These are phyloP conservation scores for Acipenser oxyrinchus DNA, from an alignment of 2,797 vertebrate genomes.

Conservation along the genomic window DNA sequence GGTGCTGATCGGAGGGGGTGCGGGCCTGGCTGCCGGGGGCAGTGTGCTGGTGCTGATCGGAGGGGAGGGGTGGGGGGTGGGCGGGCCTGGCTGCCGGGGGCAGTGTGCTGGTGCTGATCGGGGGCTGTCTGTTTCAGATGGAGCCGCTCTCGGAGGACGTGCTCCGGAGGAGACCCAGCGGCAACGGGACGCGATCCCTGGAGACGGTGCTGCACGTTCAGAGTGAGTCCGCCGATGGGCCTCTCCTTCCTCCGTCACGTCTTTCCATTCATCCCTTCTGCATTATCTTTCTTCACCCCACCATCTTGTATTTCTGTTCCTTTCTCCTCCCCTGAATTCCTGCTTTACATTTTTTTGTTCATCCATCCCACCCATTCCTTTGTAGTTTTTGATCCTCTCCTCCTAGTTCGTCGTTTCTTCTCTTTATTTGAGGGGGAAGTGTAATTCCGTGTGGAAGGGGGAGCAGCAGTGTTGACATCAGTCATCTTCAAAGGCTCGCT, in stretches of 20 bases:
- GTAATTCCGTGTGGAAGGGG: constrained; percentile 3
- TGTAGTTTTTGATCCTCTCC: not conserved
- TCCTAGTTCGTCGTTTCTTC: constrained; percentile 16
- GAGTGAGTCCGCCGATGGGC: constrained; percentile 60
- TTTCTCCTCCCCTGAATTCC: constrained; percentile 9
- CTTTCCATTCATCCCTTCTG: not conserved
- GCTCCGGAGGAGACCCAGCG: constrained; percentile 74
- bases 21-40: not conserved
- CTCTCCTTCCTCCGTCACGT: not conserved
- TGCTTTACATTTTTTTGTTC: not conserved
- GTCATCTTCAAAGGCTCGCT: constrained; percentile 69
- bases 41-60: not conserved
- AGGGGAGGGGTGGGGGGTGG: not conserved
- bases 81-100: not conserved
- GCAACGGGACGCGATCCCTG: constrained; percentile 76
- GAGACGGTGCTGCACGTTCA: constrained; percentile 82
- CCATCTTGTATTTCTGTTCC: constrained; percentile 11
- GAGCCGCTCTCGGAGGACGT: constrained; percentile 76
- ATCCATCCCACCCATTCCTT: not conserved
- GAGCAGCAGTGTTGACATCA: constrained; percentile 50
- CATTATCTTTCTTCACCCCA: constrained; percentile 2
- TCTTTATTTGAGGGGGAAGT: constrained; percentile 7
- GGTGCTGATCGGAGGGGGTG: not conserved
- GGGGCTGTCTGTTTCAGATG: constrained; percentile 50
- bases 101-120: too few species aligned